Conservation (phyloP, 2,113 vertebrate species). For the Coracopsis vasa region DNA sequence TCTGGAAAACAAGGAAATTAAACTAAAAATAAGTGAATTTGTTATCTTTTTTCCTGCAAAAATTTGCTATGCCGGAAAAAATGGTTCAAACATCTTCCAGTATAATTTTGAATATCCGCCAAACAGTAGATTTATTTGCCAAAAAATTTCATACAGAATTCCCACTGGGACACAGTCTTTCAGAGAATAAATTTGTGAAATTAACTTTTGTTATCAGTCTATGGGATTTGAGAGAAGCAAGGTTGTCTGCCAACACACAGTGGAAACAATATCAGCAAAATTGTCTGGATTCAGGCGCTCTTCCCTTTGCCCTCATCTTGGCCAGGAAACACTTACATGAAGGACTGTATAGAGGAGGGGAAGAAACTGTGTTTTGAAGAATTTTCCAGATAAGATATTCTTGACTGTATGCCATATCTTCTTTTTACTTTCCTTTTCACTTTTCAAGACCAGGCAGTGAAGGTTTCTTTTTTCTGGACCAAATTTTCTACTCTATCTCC, state of each 20-base stretch:
- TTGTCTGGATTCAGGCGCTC: slow-evolving; percentile 30
- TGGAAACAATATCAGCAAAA: slow-evolving; percentile 45
- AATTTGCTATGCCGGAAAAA: slow-evolving; percentile 36
- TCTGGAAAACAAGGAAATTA: slow-evolving; percentile 58
- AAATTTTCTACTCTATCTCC: not conserved
- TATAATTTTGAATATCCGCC: slow-evolving; percentile 62
- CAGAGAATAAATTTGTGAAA: slow-evolving; percentile 65
- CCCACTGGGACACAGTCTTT: slow-evolving; percentile 35
- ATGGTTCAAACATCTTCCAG: slow-evolving; percentile 51
- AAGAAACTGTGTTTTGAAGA: slow-evolving; percentile 23
- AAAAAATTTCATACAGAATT: slow-evolving; percentile 60
- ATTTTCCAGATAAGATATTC: not conserved
- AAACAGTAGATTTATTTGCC: slow-evolving; percentile 71
- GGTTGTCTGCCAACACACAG: slow-evolving; percentile 30
- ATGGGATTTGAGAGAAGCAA: slow-evolving; percentile 51
- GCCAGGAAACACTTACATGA: slow-evolving; percentile 23
- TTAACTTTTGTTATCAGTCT: slow-evolving; percentile 71
- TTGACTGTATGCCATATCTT: not conserved
- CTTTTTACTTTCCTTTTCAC: slow-evolving; percentile 24
- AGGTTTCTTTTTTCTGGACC: not conserved
- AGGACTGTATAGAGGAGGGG: not conserved
- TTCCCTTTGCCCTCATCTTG: not conserved
- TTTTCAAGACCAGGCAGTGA: not conserved
- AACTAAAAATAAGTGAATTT: slow-evolving; percentile 52
- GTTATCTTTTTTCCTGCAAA: slow-evolving; percentile 43